phyloP scores from a whole-genome alignment of 1,140 invertebrate species.

The Lepidurus packardi region DNA sequence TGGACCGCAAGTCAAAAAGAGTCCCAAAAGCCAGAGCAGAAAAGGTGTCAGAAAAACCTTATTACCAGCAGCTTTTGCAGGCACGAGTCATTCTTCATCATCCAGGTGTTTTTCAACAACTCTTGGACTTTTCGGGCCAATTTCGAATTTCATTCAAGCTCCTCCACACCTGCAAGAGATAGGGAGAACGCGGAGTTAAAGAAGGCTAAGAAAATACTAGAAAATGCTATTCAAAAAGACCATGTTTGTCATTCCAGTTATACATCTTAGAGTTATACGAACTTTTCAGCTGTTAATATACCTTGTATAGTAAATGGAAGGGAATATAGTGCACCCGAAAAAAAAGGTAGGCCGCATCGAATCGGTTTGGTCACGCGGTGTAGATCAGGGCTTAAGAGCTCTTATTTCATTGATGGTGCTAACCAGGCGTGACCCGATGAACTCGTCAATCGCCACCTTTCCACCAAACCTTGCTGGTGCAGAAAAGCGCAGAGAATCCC shows the following conservation, averaged over 20 bases:
- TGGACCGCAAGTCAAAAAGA: neutral
- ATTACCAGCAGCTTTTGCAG: conserved; percentile 5
- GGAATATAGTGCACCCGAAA: neutral
- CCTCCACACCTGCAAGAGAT: neutral
- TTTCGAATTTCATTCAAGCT: neutral
- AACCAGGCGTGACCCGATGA: conserved; percentile 20
- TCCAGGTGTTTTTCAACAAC: neutral
- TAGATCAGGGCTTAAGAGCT: neutral
- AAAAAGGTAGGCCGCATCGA: neutral
- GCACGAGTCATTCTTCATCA: conserved; percentile 21
- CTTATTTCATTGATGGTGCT: conserved; percentile 18
- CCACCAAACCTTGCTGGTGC: neutral
- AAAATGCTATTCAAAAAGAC: too few relatives aligned
- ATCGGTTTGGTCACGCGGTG: neutral
- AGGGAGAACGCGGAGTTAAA: neutral
- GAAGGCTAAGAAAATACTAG: too few relatives aligned
- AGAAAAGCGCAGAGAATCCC: neutral
- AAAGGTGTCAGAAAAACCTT: conserved; percentile 14
- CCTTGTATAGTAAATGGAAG: neutral
- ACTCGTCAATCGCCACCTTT: conserved; percentile 1
- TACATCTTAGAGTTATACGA: neutral
- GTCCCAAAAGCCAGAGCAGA: neutral
- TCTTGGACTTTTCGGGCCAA: too few relatives aligned
- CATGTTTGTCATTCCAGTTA: neutral
- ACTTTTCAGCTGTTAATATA: neutral